Percentiles rank a stretch among this genome's conserved stretches.
Evolutionary conservation across 2,113 vertebrate genomes (phyloP).

Genomic region (Labeo rohita): DNA sequence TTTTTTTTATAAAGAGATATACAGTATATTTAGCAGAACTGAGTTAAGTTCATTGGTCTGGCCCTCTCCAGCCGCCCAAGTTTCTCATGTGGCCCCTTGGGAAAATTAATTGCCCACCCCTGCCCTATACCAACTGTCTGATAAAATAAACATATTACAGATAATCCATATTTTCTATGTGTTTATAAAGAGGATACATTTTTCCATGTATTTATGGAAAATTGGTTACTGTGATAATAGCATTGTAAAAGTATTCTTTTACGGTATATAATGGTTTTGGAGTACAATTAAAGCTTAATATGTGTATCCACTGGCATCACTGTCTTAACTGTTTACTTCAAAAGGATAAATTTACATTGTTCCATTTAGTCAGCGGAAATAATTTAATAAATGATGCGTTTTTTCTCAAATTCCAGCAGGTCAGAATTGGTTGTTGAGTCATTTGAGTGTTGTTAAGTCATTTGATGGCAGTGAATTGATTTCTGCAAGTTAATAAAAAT

Average conservation of each 20-base stretch:
- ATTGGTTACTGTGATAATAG: too few relatives aligned
- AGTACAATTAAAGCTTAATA: not conserved
- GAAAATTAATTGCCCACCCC: too few relatives aligned
- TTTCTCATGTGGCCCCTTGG: too few relatives aligned
- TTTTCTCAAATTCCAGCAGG: not conserved
- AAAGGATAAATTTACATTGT: not conserved
- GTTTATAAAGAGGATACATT: too few relatives aligned
- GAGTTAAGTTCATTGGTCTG: too few relatives aligned
- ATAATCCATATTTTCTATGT: not conserved
- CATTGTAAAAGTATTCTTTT: not conserved
- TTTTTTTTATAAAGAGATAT: too few relatives aligned
- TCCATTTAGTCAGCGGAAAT: not conserved
- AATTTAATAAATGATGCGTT: not conserved
- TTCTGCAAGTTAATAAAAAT: not conserved
- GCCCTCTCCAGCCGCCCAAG: too few relatives aligned
- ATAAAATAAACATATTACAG: not conserved
- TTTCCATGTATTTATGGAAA: not conserved
- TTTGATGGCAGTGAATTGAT: not conserved
- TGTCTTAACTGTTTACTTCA: not conserved
- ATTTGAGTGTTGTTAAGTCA: not conserved
- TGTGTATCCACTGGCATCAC: not conserved
- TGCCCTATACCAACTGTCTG: not conserved
- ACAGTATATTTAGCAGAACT: too few relatives aligned
- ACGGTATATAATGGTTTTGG: not conserved
- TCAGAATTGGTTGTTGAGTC: not conserved